A percentile compares a stretch with the other conserved stretches of the same genome.
These are phyloP conservation scores for Pseudococcus jackbeardsleyi DNA, from an alignment of 2,888 invertebrate species.

Conservation along the genomic window DNA sequence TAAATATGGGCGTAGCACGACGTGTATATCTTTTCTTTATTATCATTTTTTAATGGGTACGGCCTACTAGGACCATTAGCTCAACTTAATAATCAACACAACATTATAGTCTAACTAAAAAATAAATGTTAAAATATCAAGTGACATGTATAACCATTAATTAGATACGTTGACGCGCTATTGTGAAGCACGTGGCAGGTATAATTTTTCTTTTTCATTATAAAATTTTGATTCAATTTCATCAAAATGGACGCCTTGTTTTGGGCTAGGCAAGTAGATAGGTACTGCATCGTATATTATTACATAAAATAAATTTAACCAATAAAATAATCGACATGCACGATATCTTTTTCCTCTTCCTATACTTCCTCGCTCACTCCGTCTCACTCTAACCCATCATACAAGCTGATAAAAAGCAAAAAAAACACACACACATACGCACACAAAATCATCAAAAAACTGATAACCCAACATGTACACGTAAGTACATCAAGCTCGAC, in stretches of 20 bases:
- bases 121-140: too few relatives aligned
- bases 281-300: too few relatives aligned
- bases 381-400: not conserved
- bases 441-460: not conserved
- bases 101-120: too few relatives aligned
- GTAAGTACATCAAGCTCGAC: not conserved
- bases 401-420: not conserved
- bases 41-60: too few relatives aligned
- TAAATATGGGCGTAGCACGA: too few relatives aligned
- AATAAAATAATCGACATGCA: too few relatives aligned
- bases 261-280: too few relatives aligned
- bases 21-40: too few relatives aligned
- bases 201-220: not conserved
- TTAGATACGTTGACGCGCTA: not conserved
- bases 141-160: not conserved
- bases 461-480: not conserved
- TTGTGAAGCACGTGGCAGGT: not conserved
- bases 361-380: not conserved
- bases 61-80: too few relatives aligned
- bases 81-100: too few relatives aligned
- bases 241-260: not conserved
- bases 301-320: too few relatives aligned
- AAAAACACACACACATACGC: not conserved
- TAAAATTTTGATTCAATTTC: not conserved
- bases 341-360: too few relatives aligned